These are phyloP conservation scores for Nephrocerus scutellatus DNA, from an alignment of 2,888 invertebrate genomes.

Conservation along the genomic window DNA sequence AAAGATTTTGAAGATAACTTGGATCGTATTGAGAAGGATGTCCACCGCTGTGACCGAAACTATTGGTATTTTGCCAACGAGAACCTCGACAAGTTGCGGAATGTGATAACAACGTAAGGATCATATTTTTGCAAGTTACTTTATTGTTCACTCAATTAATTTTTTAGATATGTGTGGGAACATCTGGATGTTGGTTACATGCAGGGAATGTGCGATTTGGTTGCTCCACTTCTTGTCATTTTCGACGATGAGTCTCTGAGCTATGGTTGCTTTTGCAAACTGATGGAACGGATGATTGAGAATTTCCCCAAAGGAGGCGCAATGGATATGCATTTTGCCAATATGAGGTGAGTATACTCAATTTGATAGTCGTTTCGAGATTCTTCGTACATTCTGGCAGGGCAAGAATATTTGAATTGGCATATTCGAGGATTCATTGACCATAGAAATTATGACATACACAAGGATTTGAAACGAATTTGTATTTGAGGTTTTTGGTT, in stretches of 20 bases:
- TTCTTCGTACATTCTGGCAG: no score
- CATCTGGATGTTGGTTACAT: slow-evolving; percentile 88
- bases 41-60: slow-evolving; percentile 90
- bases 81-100: slow-evolving; percentile 85
- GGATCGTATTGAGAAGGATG: slow-evolving; percentile 94
- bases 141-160: not conserved
- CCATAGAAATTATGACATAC: no score
- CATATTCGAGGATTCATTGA: no score
- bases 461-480: no score
- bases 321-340: slow-evolving; percentile 90
- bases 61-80: slow-evolving; percentile 85
- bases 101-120: slow-evolving; percentile 92
- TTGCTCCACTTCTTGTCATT: slow-evolving; percentile 81
- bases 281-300: slow-evolving; percentile 81
- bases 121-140: not conserved
- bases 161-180: slow-evolving; percentile 96
- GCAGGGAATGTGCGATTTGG: slow-evolving; percentile 94
- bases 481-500: no score
- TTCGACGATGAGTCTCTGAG: slow-evolving; percentile 84
- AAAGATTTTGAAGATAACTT: slow-evolving; percentile 81
- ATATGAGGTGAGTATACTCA: slow-evolving; percentile 60
- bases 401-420: no score
- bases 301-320: slow-evolving; percentile 87
- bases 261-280: slow-evolving; percentile 78
- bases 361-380: no score